Percentiles rank a stretch among this genome's conserved stretches.
Evolutionary conservation across 2,797 vertebrate species (phyloP).

Genomic region (Sternotherus odoratus): DNA sequence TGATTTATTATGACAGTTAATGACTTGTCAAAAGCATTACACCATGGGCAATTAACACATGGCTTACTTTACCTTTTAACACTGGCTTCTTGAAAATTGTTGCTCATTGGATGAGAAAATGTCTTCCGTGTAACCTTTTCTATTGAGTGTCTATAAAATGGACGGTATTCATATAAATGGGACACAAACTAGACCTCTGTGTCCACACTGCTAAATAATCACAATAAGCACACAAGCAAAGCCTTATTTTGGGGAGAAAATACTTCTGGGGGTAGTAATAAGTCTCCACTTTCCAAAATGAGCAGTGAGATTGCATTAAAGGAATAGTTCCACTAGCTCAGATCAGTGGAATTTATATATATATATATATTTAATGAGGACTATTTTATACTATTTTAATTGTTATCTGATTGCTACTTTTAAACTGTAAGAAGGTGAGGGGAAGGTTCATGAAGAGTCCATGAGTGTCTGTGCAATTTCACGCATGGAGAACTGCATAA

Average conservation of each 20-base stretch:
- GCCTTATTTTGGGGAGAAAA: conserved; percentile 19
- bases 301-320: background rate
- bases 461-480: background rate
- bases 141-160: background rate
- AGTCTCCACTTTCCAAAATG: background rate
- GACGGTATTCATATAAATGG: background rate
- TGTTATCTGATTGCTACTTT: conserved; percentile 33
- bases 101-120: conserved; percentile 15
- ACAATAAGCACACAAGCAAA: background rate
- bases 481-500: background rate
- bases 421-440: background rate
- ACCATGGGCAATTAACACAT: background rate
- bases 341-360: background rate
- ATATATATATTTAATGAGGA: background rate
- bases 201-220: background rate
- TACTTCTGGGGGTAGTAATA: conserved; percentile 1
- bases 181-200: background rate
- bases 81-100: conserved; percentile 12
- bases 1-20: background rate
- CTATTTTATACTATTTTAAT: background rate
- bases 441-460: conserved; percentile 2
- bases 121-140: background rate
- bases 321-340: background rate
- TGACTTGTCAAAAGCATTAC: background rate
- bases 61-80: conserved; percentile 19